Conservation (phyloP, 2,113 vertebrate species). For the Eonycteris spelaea region DNA sequence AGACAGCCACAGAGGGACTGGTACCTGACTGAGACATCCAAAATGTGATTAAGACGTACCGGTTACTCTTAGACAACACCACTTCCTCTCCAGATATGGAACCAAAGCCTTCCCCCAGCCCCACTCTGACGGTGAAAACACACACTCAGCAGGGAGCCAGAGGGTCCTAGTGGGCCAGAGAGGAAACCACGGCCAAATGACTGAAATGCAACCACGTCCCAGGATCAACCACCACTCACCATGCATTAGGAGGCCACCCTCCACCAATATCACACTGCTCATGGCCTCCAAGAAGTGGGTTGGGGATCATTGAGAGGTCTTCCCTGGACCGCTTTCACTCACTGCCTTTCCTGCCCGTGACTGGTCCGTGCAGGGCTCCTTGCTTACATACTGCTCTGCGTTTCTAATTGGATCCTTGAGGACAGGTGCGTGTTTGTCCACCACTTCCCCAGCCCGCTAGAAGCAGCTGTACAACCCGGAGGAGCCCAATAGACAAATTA, state of each 20-base stretch:
- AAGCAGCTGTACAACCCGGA: not conserved
- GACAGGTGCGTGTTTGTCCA: not conserved
- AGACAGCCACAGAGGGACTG: not conserved
- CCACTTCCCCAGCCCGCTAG: not conserved
- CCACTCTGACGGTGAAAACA: not conserved
- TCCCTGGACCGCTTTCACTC: not conserved
- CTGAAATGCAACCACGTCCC: not conserved
- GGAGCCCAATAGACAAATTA: not conserved
- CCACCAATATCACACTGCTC: not conserved
- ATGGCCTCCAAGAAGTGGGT: not conserved
- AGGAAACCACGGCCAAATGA: not conserved
- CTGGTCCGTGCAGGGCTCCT: accelerated
- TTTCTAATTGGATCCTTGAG: not conserved
- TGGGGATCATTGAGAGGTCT: not conserved
- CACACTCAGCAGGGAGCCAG: not conserved
- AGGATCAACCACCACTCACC: not conserved
- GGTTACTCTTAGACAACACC: not conserved
- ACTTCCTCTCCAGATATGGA: not conserved
- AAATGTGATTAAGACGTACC: not conserved
- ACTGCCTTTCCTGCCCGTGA: accelerated
- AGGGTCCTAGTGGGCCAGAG: not conserved
- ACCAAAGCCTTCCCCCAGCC: not conserved
- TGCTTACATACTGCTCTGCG: not conserved
- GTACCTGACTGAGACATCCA: not conserved
- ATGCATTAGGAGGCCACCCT: not conserved